Base-by-base conservation (phyloP, 1,140 invertebrate species). In the Drosophila gunungcola region DNA sequence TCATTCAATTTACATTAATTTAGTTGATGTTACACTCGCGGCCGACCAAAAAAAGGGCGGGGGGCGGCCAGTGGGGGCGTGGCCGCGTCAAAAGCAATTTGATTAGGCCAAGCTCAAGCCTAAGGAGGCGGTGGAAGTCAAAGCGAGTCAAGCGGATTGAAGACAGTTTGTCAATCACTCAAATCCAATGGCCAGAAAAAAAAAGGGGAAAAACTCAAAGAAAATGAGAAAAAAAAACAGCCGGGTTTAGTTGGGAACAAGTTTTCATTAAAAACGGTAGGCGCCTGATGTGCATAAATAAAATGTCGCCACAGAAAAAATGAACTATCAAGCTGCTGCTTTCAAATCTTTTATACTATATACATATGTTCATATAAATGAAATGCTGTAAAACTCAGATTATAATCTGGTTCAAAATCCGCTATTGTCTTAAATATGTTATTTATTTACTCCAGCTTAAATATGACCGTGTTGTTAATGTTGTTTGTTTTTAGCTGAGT, bases 1-100 rank as follows among this genome's bases (percentile, higher is more conserved):
- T 84, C 78, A 86, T 84, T 86, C 82, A 84, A 84, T 84, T 84
- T 84, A 77, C 81, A 84, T 85, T 84, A 85, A 84, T 85, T 84
- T 86, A 77, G 78, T 73, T 84, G 81, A 85, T 85, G 81, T 81
- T 82, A 62, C 52, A 53, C 64, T 62, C 62, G 78, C 58, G 56
- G 77, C 77, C 48, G 12, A 12, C 48, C 62, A 12, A 45, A 55
- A 55, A 67, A 16, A 41, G 48, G 65, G 13, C 32, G 43, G 12
- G 25, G 2, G n/a, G 54, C 10, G 25, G 41, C 45, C 16, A 10
- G 46, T 12, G 36, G 56, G 52, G 72, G 49, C 54, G 70, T 70
- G 78, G 42, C 10, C 51, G 54, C 68, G 61, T 76, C 73, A 67
- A 75, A 53, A 74, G 70, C 81, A 85, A 84, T 81, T 84, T 81